A percentile compares a stretch with the other conserved stretches of the same genome.
These are phyloP conservation scores for Masticophis lateralis DNA, from an alignment of 2,797 vertebrate genomes.

Conservation along the genomic window DNA sequence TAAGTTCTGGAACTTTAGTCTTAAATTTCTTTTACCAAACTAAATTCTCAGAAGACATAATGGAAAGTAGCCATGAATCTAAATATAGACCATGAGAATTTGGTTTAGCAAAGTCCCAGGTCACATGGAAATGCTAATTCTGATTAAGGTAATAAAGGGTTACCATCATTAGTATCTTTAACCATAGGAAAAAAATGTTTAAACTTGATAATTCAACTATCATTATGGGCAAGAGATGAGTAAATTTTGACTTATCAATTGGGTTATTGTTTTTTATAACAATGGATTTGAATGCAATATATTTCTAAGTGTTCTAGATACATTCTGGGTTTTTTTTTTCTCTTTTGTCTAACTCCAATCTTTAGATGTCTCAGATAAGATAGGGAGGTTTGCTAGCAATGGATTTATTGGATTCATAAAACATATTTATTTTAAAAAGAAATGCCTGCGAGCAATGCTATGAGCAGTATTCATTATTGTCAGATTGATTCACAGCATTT, in stretches of 20 bases:
- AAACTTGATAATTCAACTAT: not conserved
- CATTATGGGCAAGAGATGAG: not conserved
- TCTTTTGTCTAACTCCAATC: not conserved
- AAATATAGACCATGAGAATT: not conserved
- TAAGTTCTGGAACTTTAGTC: slow-evolving; percentile 12
- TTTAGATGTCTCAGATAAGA: not conserved
- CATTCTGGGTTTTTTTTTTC: not conserved
- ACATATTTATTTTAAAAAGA: not conserved
- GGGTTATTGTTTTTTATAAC: not conserved
- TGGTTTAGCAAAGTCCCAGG: not conserved
- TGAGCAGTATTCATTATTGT: not conserved
- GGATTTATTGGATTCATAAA: not conserved
- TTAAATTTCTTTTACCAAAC: slow-evolving; percentile 2
- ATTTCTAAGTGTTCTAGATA: not conserved
- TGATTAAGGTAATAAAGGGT: not conserved
- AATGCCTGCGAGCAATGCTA: not conserved
- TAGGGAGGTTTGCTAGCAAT: not conserved
- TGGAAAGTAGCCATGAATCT: not conserved
- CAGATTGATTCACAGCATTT: not conserved
- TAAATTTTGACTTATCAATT: not conserved
- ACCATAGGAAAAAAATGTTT: not conserved
- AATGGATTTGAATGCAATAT: not conserved
- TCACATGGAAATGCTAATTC: not conserved
- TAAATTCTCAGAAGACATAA: not conserved
- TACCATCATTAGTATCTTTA: not conserved